A percentile compares a stretch with the other conserved stretches of the same genome.
These are phyloP conservation scores for Oscheius myriophilus DNA, from an alignment of 2,888 invertebrate species.

Conservation along the genomic window DNA sequence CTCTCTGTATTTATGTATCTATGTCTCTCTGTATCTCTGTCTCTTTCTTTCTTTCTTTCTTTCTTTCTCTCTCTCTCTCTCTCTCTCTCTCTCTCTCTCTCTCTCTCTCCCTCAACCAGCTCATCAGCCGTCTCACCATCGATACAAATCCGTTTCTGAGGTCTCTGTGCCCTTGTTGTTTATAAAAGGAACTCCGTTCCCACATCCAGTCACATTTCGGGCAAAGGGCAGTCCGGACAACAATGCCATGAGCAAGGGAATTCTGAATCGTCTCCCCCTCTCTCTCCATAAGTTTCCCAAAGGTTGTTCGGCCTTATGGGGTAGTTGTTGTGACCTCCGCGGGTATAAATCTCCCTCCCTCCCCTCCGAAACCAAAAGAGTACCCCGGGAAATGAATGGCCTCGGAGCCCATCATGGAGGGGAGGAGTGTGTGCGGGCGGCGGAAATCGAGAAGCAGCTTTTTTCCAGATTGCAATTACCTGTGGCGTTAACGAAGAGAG, in stretches of 20 bases:
- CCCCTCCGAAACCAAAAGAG: slow-evolving; percentile 2
- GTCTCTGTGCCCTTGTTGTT: neutral
- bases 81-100: slow-evolving; percentile 1
- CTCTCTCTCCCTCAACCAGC: slow-evolving; percentile 2
- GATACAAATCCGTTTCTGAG: neutral
- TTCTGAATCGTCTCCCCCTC: neutral
- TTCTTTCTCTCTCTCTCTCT: no score
- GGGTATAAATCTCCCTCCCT: neutral
- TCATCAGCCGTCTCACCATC: neutral
- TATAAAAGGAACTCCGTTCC: neutral
- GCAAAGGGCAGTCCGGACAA: no score
- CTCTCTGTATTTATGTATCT: no score
- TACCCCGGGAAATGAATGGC: neutral
- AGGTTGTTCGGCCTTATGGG: no score
- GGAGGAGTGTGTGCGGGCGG: no score
- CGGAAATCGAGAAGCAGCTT: no score
- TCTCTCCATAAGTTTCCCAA: neutral
- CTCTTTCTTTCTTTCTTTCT: no score
- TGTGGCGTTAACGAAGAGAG: no score
- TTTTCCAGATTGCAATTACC: no score
- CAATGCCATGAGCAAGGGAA: no score
- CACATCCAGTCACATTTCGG: neutral
- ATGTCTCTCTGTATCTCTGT: no score
- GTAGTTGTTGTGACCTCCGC: no score
- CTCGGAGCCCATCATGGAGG: neutral